Percentiles rank a stretch among this genome's conserved stretches.
These are phyloP conservation scores for Pardosa pseudoannulata DNA, from an alignment of 2,888 invertebrate genomes.

Conservation along the genomic window DNA sequence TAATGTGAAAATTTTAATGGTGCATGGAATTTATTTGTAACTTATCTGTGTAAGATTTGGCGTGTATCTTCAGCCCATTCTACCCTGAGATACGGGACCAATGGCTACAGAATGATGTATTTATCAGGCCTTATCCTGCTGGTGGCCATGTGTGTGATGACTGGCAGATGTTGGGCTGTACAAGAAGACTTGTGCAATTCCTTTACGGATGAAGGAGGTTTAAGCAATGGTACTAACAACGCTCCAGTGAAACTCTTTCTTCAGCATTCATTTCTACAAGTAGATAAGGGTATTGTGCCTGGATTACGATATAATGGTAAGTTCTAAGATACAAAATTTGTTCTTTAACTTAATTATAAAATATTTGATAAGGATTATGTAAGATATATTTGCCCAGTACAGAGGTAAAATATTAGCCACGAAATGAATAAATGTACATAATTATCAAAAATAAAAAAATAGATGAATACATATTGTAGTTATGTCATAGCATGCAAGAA, in stretches of 20 bases:
- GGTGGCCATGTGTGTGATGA: slow-evolving; percentile 11
- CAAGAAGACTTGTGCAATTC: background rate
- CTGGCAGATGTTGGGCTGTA: background rate
- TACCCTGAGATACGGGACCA: background rate
- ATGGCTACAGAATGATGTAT: background rate
- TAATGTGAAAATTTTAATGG: background rate
- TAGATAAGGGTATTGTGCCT: background rate
- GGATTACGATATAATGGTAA: background rate
- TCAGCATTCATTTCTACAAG: background rate
- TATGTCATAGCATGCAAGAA: no score
- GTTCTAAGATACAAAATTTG: no score
- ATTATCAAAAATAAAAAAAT: no score
- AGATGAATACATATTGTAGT: no score
- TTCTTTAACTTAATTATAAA: no score
- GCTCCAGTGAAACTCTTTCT: background rate
- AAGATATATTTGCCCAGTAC: no score
- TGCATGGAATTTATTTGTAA: background rate
- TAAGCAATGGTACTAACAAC: background rate
- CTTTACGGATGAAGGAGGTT: background rate
- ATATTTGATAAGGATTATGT: no score
- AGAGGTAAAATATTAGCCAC: no score
- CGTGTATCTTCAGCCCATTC: background rate
- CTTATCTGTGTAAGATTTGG: background rate
- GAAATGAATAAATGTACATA: no score
- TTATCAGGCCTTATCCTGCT: background rate